Base-by-base conservation (phyloP, 2,797 vertebrate species). In the Acrocephalus scirpaceus region DNA sequence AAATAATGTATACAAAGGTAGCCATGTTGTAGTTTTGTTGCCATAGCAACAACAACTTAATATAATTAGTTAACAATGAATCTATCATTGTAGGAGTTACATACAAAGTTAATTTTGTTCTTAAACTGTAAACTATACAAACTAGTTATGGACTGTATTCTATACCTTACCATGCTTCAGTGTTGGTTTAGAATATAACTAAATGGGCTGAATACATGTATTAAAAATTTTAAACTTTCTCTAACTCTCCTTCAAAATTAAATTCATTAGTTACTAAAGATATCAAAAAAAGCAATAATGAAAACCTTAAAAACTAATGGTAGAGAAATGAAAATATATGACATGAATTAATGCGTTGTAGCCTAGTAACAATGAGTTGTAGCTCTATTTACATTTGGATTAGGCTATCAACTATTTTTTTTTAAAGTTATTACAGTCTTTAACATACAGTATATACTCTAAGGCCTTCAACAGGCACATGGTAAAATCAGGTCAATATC, bases 11-110 rank as follows among this genome's bases (percentile, higher is more conserved):
- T 98, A 99, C 98, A 98, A 99, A 99, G 99, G 99, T 99, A 99
- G 99, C 99, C 99, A 99, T 99, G 99, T 99, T 99, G 99, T 99
- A 98, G 98, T 98, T 99, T 98, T 99, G 99, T 99, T 99, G 99
- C 98, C 98, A 99, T 97, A 98, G 98, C 98, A 99, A 99, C 98
- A 98, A 97, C 98, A 98, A 98, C 98, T 98, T 98, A 98, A 98
- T 98, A 98, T 98, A 98, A 98, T 98, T 98, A 98, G 98, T 98
- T 98, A 98, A 99, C 98, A 99, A 99, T 99, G 98, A 99, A 98
- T 98, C 98, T 98, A 99, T 99, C 98, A 98, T 99, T 99, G 98
- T 98, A 97, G 98, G 97, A 98, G 96, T 98, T 98, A 98, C 97
- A 98, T 99, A 99, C 98, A 99, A 99, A 98, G 98, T 98, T 98